phyloP scores from a whole-genome alignment of 2,888 invertebrate genomes.

The Callyntrura guangdongensis region DNA sequence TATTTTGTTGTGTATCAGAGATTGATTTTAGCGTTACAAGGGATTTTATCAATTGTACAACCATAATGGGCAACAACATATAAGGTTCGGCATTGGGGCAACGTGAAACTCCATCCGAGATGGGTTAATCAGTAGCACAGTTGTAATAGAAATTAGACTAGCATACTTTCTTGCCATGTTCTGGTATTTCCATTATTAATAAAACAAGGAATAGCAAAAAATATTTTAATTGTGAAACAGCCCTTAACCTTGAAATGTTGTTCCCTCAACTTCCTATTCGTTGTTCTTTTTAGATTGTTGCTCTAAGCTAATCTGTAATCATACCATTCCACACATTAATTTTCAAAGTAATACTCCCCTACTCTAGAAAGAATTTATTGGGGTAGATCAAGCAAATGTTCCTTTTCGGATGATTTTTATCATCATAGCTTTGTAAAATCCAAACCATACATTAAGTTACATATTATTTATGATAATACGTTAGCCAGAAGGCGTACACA shows the following conservation, averaged over 20 bases:
- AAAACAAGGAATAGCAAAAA: conserved; percentile 52
- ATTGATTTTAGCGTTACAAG: conserved; percentile 8
- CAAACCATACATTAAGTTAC: conserved; percentile 45
- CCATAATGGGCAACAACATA: not conserved
- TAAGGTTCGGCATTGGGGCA: not conserved
- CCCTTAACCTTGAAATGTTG: conserved; percentile 66
- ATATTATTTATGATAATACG: conserved; percentile 58
- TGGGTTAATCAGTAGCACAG: no score
- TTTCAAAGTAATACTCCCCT: not conserved
- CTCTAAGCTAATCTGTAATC: conserved; percentile 6
- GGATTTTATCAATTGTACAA: not conserved
- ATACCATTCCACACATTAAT: not conserved
- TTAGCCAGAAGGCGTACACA: conserved; percentile 62
- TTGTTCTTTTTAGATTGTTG: not conserved
- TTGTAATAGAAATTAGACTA: no score
- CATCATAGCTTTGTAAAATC: conserved; percentile 3
- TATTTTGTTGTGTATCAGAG: not conserved
- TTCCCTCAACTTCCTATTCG: not conserved
- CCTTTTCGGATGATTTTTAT: not conserved
- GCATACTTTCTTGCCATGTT: no score
- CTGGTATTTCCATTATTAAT: not conserved
- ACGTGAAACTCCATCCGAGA: not conserved
- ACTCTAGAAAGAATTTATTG: conserved; percentile 32
- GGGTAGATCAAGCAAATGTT: conserved; percentile 61
- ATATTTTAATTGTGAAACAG: conserved; percentile 59